Evolutionary conservation across 2,888 invertebrate species (phyloP).

Genomic region (Dynastes grantii): DNA sequence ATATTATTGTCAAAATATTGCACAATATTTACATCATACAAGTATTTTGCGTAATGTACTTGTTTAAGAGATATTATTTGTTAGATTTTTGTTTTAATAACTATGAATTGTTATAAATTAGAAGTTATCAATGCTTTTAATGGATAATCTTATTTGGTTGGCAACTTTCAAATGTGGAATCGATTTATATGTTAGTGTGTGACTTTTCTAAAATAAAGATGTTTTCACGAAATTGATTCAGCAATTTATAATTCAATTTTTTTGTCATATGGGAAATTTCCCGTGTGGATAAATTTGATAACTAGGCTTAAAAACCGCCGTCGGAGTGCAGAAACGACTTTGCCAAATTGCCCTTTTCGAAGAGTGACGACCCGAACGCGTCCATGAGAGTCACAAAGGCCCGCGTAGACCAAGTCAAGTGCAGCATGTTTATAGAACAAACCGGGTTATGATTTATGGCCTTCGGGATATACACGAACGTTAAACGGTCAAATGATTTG

Average conservation of each 20-base stretch:
- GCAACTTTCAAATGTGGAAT: no score
- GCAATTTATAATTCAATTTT: background rate
- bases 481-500: conserved; percentile 11
- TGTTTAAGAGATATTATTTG: no score
- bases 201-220: no score
- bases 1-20: no score
- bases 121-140: no score
- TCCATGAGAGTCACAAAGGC: background rate
- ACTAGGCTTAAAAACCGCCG: background rate
- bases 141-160: no score
- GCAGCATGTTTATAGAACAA: conserved; percentile 16
- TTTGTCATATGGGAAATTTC: background rate
- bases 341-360: background rate
- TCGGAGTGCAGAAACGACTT: background rate
- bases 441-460: conserved; percentile 15
- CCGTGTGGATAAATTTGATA: background rate
- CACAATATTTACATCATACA: no score
- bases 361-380: conserved; percentile 1
- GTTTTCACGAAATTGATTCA: no score
- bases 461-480: background rate
- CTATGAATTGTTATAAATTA: no score
- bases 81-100: no score
- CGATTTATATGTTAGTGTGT: no score
- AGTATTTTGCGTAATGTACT: no score
- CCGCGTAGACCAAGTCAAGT: background rate